Evolutionary conservation across 2,113 vertebrate species (phyloP), one percentile per base, ranked within the genome.

Genomic region (Myxocyprinus asiaticus): DNA sequence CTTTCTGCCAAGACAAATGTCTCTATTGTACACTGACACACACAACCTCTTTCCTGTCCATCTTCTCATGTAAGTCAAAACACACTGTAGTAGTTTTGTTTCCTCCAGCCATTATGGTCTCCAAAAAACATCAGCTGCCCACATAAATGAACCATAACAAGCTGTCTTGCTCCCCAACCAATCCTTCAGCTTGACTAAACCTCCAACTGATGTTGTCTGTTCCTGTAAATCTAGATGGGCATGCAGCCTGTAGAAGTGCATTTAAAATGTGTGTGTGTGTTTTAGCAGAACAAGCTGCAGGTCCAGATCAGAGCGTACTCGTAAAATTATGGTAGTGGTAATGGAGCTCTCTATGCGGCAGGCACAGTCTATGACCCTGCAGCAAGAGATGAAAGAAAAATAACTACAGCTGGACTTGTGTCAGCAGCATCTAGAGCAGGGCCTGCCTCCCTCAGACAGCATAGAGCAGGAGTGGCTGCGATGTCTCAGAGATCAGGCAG

Each of bases 281-380:
- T 17, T 45, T 87, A 98, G 96, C 88, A 92, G 74, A 96, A 92
- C 0, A 79, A 92, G 45, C 83, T 94, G 50, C 94, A 94, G 81
- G 86, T 81, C 61, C 93, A 77, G 53, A 91, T 97, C 56, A 94
- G 92, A 91, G 17, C 87, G 85, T 66, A 95, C 91, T 2, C 86
- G 88, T 67, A 90, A 94, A 71, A 83, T 94, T 81, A 97, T 94
- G 95, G 94, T 95, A 9, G 76, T 93, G 1, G 86, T 94, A 44
- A 94, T 95, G 4, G 95, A 98, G 78, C 67, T 99, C 47, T 93
- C 96, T 78, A 94, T 97, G 95, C 92, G 90, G 71, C 94, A 98
- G 87, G 94, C 93, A 0, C 77, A 88, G 48, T 81, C 89, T 33
- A 86, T 94, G 72, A 91, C 92, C 83, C 93, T 97, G 45, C 94